phyloP scores from a whole-genome alignment of 2,797 vertebrate species.

The Coregonus ussuriensis region DNA sequence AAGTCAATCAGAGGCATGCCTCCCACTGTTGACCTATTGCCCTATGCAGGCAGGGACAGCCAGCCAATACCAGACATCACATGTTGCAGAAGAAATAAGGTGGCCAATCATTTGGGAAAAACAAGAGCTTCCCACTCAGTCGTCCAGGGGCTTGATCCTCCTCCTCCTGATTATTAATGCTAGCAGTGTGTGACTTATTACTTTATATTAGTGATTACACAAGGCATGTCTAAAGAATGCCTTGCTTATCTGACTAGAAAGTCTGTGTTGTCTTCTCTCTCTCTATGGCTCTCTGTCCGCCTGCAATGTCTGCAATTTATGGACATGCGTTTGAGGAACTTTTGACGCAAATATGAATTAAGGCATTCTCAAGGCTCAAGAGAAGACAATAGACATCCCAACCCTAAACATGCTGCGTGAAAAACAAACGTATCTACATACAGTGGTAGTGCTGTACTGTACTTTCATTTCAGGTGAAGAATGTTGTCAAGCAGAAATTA shows the following conservation, averaged over 20 bases:
- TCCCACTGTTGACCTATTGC: not conserved
- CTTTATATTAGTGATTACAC: constrained; percentile 16
- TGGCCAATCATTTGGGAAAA: constrained; percentile 14
- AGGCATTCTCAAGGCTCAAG: constrained; percentile 18
- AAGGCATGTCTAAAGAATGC: constrained; percentile 17
- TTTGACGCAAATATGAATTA: not conserved
- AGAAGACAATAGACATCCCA: constrained; percentile 16
- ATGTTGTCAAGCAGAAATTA: constrained; percentile 27
- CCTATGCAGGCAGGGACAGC: not conserved
- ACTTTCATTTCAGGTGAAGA: constrained; percentile 35
- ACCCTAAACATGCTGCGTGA: constrained; percentile 6
- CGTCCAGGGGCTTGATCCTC: not conserved
- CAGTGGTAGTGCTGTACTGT: not conserved
- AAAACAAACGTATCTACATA: constrained; percentile 2
- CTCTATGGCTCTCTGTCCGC: constrained; percentile 7
- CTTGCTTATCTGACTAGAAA: constrained; percentile 26
- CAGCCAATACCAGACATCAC: constrained; percentile 16
- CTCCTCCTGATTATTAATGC: not conserved
- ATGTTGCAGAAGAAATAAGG: not conserved
- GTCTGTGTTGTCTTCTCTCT: constrained; percentile 20
- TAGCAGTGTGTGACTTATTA: constrained; percentile 19
- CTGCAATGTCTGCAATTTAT: constrained; percentile 51
- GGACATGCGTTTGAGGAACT: constrained; percentile 11
- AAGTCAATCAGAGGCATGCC: not conserved
- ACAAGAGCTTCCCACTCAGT: not conserved